A percentile compares a stretch with the other conserved stretches of the same genome.
Conservation (phyloP, 2,797 vertebrate genomes). For the Arrhamphus sclerolepis region DNA sequence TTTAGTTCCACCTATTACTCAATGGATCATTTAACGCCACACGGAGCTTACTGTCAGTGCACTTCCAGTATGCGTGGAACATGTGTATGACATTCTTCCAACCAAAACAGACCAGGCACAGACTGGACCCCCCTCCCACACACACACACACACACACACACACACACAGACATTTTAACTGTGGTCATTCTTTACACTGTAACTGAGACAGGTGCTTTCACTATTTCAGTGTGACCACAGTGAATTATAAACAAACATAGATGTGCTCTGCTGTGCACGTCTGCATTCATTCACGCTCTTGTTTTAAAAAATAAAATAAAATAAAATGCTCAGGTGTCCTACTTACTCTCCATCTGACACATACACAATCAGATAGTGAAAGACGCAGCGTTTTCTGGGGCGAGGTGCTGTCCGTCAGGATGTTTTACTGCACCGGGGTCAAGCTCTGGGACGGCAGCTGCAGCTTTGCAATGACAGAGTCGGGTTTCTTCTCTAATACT, state of each 20-base stretch:
- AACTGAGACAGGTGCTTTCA: conserved; percentile 78
- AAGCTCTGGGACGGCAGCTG: conserved; percentile 89
- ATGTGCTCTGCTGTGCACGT: conserved; percentile 31
- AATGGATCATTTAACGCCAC: conserved; percentile 38
- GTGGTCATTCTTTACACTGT: conserved; percentile 69
- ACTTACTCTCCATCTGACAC: conserved; percentile 37
- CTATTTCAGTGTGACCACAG: conserved; percentile 80
- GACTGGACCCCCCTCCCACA: background rate
- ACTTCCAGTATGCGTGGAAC: conserved; percentile 64
- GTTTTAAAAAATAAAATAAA: conserved; percentile 1
- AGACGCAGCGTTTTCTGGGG: conserved; percentile 9
- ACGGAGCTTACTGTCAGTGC: conserved; percentile 43
- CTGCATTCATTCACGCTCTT: conserved; percentile 24
- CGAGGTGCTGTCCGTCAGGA: conserved; percentile 73
- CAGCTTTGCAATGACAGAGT: conserved; percentile 82
- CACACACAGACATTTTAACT: conserved; percentile 69
- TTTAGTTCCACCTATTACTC: conserved; percentile 16
- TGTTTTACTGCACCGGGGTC: conserved; percentile 86
- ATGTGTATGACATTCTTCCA: conserved; percentile 55
- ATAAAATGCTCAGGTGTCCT: background rate
- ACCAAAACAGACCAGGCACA: conserved; percentile 70
- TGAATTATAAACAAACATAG: conserved; percentile 78
- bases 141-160: too few relatives aligned
- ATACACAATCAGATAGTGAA: conserved; percentile 29
- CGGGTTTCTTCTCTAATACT: conserved; percentile 86